Base-by-base conservation (phyloP, 2,797 vertebrate species). In the Siniperca scherzeri region DNA sequence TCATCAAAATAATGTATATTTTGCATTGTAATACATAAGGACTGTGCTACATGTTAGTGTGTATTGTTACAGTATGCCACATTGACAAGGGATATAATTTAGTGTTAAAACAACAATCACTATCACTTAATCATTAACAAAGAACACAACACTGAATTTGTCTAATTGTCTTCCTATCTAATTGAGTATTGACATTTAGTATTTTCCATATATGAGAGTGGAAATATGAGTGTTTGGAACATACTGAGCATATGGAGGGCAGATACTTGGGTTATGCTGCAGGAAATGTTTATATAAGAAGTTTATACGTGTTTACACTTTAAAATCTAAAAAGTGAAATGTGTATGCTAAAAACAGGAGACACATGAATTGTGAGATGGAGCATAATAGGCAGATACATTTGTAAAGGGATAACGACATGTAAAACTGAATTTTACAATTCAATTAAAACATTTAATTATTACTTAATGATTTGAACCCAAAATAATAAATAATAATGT, bases 1-100 rank as follows among this genome's bases (percentile, higher is more conserved):
- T 69, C 27, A 67, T 40, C 22, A 56, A 67, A 62, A 64, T 59
- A 65, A 70, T 73, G n/a, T 33, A 36, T 48, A 38, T 44, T 30
- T 52, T 62, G 14, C 40, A 7, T 11, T 50, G 14, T 40, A 5
- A 33, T 36, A 16, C 22, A 48, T 13, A 9, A 42, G 0, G 14
- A n/a, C 7, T 27, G 1, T 4, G 25, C 14, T 66, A 5, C 7
- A 44, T 42, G 17, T 40, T 30, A 4, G 10, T 69, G 5, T 53
- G 4, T 40, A 40, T 40, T 30, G 25, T n/a, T 25, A 61, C 40
- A 25, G 21, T 38, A 46, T 40, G 30, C 12, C 33, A 62, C 46
- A 72, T 2, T n/a, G 42, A 67, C 30, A 4, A 25, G 16, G 2
- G 5, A 30, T 30, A 19, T 1, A 7, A 6, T 6, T 44, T 17